Percentiles rank a stretch among this genome's conserved stretches.
Conservation (phyloP, 2,797 vertebrate species). For the Chanos chanos region DNA sequence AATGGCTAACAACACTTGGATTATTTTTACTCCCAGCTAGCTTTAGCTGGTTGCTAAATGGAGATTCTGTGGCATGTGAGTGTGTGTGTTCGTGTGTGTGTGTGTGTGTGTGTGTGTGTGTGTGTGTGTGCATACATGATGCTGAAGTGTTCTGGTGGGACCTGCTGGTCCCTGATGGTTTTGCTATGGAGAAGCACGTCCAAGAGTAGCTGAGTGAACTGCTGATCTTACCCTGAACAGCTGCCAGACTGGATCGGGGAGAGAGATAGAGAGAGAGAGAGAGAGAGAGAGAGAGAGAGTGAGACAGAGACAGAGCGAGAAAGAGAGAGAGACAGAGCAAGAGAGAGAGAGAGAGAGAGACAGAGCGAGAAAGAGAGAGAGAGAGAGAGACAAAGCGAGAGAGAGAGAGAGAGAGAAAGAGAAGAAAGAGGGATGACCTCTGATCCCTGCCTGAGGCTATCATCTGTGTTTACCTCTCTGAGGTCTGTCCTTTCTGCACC, state of each 20-base stretch:
- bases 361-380: not conserved
- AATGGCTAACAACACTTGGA: not conserved
- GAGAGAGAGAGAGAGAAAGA: not conserved
- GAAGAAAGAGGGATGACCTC: conserved; percentile 10
- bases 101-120: not conserved
- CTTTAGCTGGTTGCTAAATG: too few species aligned
- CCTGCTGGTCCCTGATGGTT: too few species aligned
- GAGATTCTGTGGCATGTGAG: not conserved
- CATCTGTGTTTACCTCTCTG: not conserved
- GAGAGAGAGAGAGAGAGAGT: not conserved
- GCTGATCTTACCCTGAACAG: too few species aligned
- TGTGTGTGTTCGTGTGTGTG: not conserved
- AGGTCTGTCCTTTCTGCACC: not conserved
- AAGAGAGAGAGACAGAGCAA: not conserved
- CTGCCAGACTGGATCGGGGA: not conserved
- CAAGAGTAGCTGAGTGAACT: too few species aligned
- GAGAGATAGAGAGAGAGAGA: not conserved
- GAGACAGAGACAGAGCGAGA: too few species aligned
- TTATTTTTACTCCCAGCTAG: too few species aligned
- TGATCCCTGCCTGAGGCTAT: not conserved
- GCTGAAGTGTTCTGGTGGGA: too few species aligned
- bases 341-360: too few species aligned
- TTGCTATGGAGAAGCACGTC: too few species aligned
- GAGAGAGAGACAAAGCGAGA: not conserved
- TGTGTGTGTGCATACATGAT: not conserved